phyloP scores from a whole-genome alignment of 2,888 invertebrate species.

The Diachrysia chrysitis region DNA sequence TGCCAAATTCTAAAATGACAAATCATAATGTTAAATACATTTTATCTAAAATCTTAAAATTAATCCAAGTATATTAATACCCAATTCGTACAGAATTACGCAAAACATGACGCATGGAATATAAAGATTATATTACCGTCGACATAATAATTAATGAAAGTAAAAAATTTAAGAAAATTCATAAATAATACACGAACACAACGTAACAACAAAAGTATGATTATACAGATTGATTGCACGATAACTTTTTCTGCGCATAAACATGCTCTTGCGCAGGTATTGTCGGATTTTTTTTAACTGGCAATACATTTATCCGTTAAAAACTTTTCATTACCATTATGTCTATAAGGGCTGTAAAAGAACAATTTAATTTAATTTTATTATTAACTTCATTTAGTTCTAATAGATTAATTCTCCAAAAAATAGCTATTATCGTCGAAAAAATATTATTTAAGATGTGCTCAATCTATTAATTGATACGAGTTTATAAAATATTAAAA shows the following conservation, averaged over 20 bases:
- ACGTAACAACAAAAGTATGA: constrained; percentile 42
- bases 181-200: constrained; percentile 40
- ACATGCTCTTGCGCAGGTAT: constrained; percentile 33
- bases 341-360: background rate
- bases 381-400: background rate
- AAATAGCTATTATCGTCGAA: too few relatives aligned
- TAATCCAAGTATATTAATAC: too few relatives aligned
- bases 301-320: background rate
- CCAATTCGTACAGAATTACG: background rate
- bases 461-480: too few relatives aligned
- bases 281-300: constrained; percentile 23
- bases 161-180: constrained; percentile 37
- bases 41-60: too few relatives aligned
- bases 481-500: too few relatives aligned
- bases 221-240: constrained; percentile 45
- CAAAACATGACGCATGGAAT: background rate
- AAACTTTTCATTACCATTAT: background rate
- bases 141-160: constrained; percentile 10
- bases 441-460: too few relatives aligned
- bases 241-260: constrained; percentile 45
- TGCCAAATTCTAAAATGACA: too few relatives aligned
- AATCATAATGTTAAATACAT: too few relatives aligned
- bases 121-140: constrained; percentile 18
- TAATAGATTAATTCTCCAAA: too few relatives aligned
- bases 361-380: background rate